phyloP scores from a whole-genome alignment of 2,888 invertebrate genomes.

The Ctenicera cuprea region DNA sequence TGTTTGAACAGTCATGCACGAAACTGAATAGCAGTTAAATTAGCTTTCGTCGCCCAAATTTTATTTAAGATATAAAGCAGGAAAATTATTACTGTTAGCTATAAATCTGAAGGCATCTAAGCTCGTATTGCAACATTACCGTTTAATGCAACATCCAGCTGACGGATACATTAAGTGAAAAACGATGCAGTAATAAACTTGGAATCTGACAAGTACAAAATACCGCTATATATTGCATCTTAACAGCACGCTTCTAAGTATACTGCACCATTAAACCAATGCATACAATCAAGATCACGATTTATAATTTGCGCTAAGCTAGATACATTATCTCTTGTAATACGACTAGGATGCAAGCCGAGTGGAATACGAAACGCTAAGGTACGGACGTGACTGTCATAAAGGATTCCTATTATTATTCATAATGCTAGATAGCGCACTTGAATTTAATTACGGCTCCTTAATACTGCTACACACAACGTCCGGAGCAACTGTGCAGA shows the following conservation, averaged over 20 bases:
- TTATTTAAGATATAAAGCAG: too few species aligned
- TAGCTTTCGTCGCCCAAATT: too few species aligned
- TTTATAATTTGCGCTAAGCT: conserved; percentile 57
- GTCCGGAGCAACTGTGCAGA: conserved; percentile 40
- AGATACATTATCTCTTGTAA: conserved; percentile 61
- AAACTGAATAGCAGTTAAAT: too few species aligned
- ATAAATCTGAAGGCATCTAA: too few species aligned
- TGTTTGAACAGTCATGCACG: too few species aligned
- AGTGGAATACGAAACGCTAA: conserved; percentile 61
- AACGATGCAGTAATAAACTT: conserved; percentile 7
- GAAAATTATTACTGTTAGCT: too few species aligned
- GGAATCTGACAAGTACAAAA: conserved; percentile 8
- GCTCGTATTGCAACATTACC: not conserved
- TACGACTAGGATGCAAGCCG: conserved; percentile 55
- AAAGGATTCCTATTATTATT: conserved; percentile 63
- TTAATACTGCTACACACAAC: conserved; percentile 53
- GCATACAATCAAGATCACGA: conserved; percentile 39
- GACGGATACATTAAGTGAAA: conserved; percentile 7
- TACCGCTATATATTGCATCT: not conserved
- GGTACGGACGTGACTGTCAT: conserved; percentile 60
- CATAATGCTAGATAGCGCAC: conserved; percentile 64
- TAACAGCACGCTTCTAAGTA: not conserved
- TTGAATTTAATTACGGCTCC: conserved; percentile 64
- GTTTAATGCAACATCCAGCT: conserved; percentile 7
- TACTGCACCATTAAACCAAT: conserved; percentile 26